These are phyloP conservation scores for Phyto melanocephala DNA, from an alignment of 2,888 invertebrate species.

Conservation along the genomic window DNA sequence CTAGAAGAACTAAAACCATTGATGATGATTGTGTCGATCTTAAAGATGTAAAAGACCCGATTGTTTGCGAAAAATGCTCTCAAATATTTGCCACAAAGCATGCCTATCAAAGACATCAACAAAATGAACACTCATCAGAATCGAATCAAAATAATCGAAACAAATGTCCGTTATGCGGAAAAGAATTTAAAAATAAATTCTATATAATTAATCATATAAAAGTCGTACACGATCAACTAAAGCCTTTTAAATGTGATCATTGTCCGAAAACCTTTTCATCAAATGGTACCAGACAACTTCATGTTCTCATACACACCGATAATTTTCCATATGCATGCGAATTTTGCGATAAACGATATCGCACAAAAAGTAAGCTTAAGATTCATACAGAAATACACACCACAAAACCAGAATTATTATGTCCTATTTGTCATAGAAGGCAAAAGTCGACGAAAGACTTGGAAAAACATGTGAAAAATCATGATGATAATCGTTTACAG, in stretches of 20 bases:
- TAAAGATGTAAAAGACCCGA: not conserved
- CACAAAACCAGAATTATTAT: slow-evolving; percentile 51
- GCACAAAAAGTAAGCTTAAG: slow-evolving; percentile 44
- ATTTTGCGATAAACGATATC: slow-evolving; percentile 49
- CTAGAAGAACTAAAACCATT: too few species aligned
- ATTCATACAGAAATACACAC: slow-evolving; percentile 59
- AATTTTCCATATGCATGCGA: slow-evolving; percentile 50
- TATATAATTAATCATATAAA: slow-evolving; percentile 53
- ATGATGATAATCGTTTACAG: slow-evolving; percentile 50
- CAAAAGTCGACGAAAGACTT: slow-evolving; percentile 39
- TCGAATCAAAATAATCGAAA: not conserved
- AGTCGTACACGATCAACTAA: slow-evolving; percentile 55
- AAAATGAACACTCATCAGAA: too few species aligned
- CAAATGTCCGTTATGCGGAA: slow-evolving; percentile 49
- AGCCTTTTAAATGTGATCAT: slow-evolving; percentile 59
- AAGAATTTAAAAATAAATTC: slow-evolving; percentile 50
- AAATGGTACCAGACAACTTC: slow-evolving; percentile 34
- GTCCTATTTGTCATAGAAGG: slow-evolving; percentile 57
- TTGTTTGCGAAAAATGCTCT: too few species aligned
- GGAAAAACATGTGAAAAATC: slow-evolving; percentile 47
- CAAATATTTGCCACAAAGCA: too few species aligned
- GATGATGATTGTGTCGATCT: not conserved
- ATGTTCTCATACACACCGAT: slow-evolving; percentile 55
- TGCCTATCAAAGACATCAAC: too few species aligned
- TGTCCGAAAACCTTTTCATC: slow-evolving; percentile 53